Conservation (phyloP, 2,888 invertebrate genomes). For the Leptogaster cylindrica region DNA sequence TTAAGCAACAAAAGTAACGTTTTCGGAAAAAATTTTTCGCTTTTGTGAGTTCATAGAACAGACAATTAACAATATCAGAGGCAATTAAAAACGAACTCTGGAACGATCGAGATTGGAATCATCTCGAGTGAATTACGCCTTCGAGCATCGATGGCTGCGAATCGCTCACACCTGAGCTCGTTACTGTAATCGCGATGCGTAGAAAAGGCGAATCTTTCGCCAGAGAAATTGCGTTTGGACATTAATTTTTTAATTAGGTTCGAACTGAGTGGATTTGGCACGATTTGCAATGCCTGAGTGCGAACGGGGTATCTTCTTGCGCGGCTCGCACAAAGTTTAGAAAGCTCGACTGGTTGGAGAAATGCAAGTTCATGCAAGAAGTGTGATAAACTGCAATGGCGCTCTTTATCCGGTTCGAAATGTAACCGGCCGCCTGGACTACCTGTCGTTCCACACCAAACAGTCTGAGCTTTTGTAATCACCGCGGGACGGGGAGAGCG, state of each 20-base stretch:
- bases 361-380: background rate
- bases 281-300: background rate
- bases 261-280: background rate
- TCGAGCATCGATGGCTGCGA: too few species aligned
- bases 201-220: background rate
- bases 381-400: too few species aligned
- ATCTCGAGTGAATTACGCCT: too few species aligned
- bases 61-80: too few species aligned
- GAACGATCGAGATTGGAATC: too few species aligned
- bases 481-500: background rate
- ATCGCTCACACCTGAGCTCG: too few species aligned
- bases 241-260: slow-evolving; percentile 7
- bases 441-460: background rate
- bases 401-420: background rate
- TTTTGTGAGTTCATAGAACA: too few species aligned
- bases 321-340: background rate
- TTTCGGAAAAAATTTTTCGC: too few species aligned
- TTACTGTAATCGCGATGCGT: too few species aligned
- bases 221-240: background rate
- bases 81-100: too few species aligned
- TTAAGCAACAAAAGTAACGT: too few species aligned
- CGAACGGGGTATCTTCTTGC: background rate
- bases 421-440: background rate
- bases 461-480: background rate
- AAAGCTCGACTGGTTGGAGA: background rate